Percentiles rank a stretch among this genome's conserved stretches.
Conservation (phyloP, 1,140 invertebrate species). For the Drosophila leontia region DNA sequence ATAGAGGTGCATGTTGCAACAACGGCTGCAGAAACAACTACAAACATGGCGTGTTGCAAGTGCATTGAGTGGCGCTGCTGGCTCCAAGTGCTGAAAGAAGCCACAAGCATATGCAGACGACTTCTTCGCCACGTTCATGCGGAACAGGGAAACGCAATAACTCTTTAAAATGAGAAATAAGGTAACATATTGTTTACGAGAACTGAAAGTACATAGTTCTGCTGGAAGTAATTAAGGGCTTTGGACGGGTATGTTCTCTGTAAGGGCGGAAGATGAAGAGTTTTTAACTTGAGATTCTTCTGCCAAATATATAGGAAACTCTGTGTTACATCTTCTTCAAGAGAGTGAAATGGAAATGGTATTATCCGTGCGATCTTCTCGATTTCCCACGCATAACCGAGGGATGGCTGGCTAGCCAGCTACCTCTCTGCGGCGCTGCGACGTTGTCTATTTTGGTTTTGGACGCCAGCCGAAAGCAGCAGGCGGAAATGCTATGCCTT, state of each 20-base stretch:
- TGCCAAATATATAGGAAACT: too few relatives aligned
- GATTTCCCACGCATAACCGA: constrained; percentile 23
- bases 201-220: neutral
- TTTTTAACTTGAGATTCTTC: neutral
- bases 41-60: constrained; percentile 59
- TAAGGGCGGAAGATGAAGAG: neutral
- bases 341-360: neutral
- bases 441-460: constrained; percentile 76
- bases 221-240: neutral
- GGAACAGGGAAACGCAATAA: neutral
- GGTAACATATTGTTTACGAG: neutral
- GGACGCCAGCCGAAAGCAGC: constrained; percentile 62
- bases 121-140: constrained; percentile 28
- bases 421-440: constrained; percentile 30
- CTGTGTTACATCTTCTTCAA: neutral
- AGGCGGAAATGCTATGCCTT: constrained; percentile 73
- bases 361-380: neutral
- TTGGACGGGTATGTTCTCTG: neutral
- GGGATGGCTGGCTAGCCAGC: constrained; percentile 2
- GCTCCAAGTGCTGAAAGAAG: constrained; percentile 68
- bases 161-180: neutral
- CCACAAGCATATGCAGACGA: constrained; percentile 65
- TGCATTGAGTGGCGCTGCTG: constrained; percentile 64
- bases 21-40: constrained; percentile 45
- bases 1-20: constrained; percentile 69